Conservation (phyloP, 2,797 vertebrate genomes). For the Gymnoscopelus microlampas region DNA sequence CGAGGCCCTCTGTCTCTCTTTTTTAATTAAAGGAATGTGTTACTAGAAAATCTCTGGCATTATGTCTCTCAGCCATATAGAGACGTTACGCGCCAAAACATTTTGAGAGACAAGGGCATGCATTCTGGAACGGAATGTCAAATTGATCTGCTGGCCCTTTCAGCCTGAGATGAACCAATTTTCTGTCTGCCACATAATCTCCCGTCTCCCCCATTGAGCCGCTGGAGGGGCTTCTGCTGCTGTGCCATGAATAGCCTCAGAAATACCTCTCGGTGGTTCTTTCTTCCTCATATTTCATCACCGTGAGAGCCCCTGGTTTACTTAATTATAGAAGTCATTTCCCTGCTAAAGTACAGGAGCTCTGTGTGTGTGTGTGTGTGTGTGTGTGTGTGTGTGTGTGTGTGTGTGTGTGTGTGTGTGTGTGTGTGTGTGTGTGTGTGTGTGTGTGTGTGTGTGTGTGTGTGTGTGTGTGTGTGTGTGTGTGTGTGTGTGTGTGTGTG, state of each 20-base stretch:
- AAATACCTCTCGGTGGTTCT: constrained; percentile 44
- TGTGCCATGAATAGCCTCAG: constrained; percentile 29
- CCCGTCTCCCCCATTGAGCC: constrained; percentile 23
- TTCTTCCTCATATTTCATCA: constrained; percentile 42
- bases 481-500: too few relatives aligned
- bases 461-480: too few relatives aligned
- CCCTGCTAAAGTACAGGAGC: constrained; percentile 47
- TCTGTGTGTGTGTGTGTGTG: constrained; percentile 7
- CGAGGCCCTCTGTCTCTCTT: not conserved
- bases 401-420: too few relatives aligned
- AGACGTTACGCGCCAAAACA: constrained; percentile 20
- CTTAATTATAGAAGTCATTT: constrained; percentile 60
- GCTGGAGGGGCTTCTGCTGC: constrained; percentile 17
- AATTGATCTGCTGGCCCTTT: constrained; percentile 32
- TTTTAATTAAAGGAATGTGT: not conserved
- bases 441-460: too few relatives aligned
- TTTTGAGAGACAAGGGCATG: constrained; percentile 18
- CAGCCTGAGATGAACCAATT: constrained; percentile 30
- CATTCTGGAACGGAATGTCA: constrained; percentile 22
- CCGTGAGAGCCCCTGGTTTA: constrained; percentile 39
- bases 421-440: too few relatives aligned
- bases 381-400: too few relatives aligned
- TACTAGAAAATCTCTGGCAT: not conserved
- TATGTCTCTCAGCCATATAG: constrained; percentile 11
- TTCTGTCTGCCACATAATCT: constrained; percentile 35